phyloP scores from a whole-genome alignment of 1,140 invertebrate genomes.

The Diorhabda elongata region DNA sequence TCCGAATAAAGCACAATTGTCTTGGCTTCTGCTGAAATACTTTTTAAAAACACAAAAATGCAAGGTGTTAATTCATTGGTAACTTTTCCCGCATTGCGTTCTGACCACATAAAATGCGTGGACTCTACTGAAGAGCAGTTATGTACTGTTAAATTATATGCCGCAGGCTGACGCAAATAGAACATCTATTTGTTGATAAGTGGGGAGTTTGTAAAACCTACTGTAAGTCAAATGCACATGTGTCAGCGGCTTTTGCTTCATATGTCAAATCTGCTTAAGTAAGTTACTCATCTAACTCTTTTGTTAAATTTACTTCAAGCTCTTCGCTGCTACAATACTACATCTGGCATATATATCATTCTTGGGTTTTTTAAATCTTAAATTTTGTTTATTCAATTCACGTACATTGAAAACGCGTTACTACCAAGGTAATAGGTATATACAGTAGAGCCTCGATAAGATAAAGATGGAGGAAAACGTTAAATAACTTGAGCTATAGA shows the following conservation, averaged over 20 bases:
- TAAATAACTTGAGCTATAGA: too few species aligned
- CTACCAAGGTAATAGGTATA: too few species aligned
- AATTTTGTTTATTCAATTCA: neutral
- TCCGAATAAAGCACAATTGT: neutral
- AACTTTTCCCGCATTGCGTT: neutral
- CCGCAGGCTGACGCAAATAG: neutral
- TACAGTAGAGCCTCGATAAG: too few species aligned
- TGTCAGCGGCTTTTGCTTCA: neutral
- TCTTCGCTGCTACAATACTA: neutral
- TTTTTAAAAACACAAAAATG: neutral
- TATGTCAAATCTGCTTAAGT: neutral
- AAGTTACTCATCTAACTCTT: neutral
- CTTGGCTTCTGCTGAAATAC: neutral
- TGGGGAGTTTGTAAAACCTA: neutral
- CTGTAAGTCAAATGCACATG: slow-evolving; percentile 4
- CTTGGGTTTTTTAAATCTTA: neutral
- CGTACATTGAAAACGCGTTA: neutral
- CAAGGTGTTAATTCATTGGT: neutral
- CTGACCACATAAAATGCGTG: neutral
- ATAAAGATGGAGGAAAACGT: too few species aligned
- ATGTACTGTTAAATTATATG: neutral
- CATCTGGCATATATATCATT: neutral
- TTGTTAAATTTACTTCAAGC: neutral
- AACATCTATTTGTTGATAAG: neutral
- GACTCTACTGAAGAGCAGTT: neutral